A percentile compares a stretch with the other conserved stretches of the same genome.
These are phyloP conservation scores for Dendrolimus kikuchii DNA, from an alignment of 1,140 invertebrate genomes.

Conservation along the genomic window DNA sequence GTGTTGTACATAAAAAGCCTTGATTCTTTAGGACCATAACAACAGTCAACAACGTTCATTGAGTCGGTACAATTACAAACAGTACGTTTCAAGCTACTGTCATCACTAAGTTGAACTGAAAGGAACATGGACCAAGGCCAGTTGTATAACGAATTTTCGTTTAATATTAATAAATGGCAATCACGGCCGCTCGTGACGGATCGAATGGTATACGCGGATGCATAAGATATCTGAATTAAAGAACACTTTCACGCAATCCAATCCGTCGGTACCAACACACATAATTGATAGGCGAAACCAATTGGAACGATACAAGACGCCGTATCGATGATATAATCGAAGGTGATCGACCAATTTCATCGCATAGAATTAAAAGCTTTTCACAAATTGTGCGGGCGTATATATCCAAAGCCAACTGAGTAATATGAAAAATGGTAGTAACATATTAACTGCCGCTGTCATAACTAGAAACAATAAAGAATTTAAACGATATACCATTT, in stretches of 20 bases:
- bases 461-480: not conserved
- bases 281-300: constrained; percentile 27
- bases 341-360: constrained; percentile 22
- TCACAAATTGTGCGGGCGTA: not conserved
- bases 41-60: constrained; percentile 23
- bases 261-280: not conserved
- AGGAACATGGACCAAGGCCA: constrained; percentile 61
- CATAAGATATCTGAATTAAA: constrained; percentile 27
- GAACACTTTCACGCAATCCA: constrained; percentile 40
- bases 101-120: constrained; percentile 68
- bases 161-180: constrained; percentile 68
- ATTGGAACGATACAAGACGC: constrained; percentile 29
- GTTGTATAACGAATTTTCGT: constrained; percentile 70
- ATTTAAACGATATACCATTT: constrained; percentile 3
- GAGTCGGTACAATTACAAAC: constrained; percentile 47
- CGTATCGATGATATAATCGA: constrained; percentile 32
- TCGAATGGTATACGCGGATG: constrained; percentile 50
- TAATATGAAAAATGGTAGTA: too few species aligned
- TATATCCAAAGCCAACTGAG: too few species aligned
- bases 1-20: too few species aligned
- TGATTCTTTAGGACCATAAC: too few species aligned
- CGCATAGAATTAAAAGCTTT: constrained; percentile 4
- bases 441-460: too few species aligned
- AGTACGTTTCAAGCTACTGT: constrained; percentile 61
- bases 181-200: constrained; percentile 57